Evolutionary conservation across 2,888 invertebrate genomes (phyloP).

Genomic region (Drosophila meridiana): DNA sequence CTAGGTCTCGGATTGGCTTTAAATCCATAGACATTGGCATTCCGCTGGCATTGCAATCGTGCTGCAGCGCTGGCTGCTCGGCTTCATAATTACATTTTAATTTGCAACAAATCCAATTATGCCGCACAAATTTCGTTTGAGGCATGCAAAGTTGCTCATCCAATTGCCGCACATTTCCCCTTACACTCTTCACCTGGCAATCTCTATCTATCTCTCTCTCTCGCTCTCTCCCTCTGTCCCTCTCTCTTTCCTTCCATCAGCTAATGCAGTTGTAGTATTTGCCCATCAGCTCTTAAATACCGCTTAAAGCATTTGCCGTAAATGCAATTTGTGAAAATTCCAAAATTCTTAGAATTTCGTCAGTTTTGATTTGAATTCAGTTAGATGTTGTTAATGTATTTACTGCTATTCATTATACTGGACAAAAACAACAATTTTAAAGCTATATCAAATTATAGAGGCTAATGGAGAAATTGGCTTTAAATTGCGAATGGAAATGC

Average conservation of each 20-base stretch:
- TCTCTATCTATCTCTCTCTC: neutral
- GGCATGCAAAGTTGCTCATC: constrained; percentile 46
- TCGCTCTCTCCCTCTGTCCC: neutral
- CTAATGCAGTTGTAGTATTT: neutral
- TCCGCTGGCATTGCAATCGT: constrained; percentile 2
- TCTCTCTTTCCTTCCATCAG: neutral
- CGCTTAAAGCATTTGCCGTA: neutral
- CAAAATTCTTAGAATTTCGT: neutral
- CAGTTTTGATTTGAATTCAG: neutral
- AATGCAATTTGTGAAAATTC: neutral
- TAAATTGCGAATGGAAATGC: neutral
- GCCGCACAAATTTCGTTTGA: constrained; percentile 52
- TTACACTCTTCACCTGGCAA: neutral
- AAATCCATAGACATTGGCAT: constrained; percentile 9
- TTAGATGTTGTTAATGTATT: neutral
- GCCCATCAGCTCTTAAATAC: neutral
- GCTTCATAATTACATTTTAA: constrained; percentile 64
- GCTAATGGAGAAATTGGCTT: constrained; percentile 2
- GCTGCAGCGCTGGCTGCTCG: constrained; percentile 6
- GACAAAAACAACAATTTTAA: neutral
- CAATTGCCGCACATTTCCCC: constrained; percentile 32
- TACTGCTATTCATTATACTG: neutral
- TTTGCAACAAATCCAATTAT: constrained; percentile 68
- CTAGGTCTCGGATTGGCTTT: neutral
- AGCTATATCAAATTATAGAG: neutral